A percentile compares a stretch with the other conserved stretches of the same genome.
Evolutionary conservation across 2,888 invertebrate genomes (phyloP).

Genomic region (Temnothorax unifasciatus): DNA sequence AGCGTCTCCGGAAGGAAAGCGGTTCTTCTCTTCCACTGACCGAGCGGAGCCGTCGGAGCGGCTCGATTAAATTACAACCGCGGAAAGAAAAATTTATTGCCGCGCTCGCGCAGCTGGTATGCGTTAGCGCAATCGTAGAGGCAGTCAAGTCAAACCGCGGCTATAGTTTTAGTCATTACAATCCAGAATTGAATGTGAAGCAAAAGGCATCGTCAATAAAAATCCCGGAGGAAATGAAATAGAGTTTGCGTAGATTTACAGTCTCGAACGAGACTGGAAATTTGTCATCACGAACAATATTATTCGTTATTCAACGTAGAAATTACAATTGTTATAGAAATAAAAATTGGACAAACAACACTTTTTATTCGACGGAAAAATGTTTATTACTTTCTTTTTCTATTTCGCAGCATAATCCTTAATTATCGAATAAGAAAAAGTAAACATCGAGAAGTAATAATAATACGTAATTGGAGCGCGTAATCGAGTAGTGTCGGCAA

Average conservation of each 20-base stretch:
- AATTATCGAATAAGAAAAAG: not conserved
- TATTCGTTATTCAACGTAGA: not conserved
- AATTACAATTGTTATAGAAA: not conserved
- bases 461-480: not conserved
- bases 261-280: too few species aligned
- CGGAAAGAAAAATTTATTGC: constrained; percentile 52
- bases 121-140: constrained; percentile 11
- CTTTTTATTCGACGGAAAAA: not conserved
- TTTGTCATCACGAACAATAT: not conserved
- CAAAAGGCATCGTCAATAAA: not conserved
- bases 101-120: not conserved
- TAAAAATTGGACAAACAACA: not conserved
- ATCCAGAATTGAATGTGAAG: not conserved
- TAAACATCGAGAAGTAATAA: constrained; percentile 10
- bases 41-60: constrained; percentile 49
- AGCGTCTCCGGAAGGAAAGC: constrained; percentile 71
- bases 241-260: not conserved
- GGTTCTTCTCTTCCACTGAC: constrained; percentile 50
- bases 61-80: constrained; percentile 63
- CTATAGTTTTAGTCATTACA: not conserved
- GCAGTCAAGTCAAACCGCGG: constrained; percentile 20
- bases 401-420: not conserved
- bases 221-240: not conserved
- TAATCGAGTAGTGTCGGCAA: not conserved
- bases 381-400: not conserved